A percentile compares a stretch with the other conserved stretches of the same genome.
Evolutionary conservation across 2,888 invertebrate genomes (phyloP).

Genomic region (Osedax fenrisi): DNA sequence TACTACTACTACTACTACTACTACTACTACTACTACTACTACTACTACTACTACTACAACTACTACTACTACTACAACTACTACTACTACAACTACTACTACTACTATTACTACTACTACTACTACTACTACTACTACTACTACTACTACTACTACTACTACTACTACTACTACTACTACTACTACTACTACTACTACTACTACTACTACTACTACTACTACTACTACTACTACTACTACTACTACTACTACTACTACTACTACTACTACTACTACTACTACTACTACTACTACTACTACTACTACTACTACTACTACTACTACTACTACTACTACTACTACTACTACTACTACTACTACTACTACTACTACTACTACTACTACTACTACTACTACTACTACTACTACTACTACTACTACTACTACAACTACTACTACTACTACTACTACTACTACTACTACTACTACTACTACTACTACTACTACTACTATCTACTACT

Average conservation of each 20-base stretch:
- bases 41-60: neutral
- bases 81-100: conserved; percentile 30
- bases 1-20: conserved; percentile 26
- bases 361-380: neutral
- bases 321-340: conserved; percentile 14
- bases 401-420: neutral
- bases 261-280: neutral
- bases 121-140: conserved; percentile 23
- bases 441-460: conserved; percentile 2
- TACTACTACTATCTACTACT: neutral
- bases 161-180: conserved; percentile 32
- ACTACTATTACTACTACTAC: conserved; percentile 30
- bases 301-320: conserved; percentile 15
- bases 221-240: conserved; percentile 16
- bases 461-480: neutral
- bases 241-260: conserved; percentile 2
- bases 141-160: conserved; percentile 28
- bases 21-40: conserved; percentile 31
- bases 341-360: neutral
- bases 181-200: neutral
- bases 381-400: neutral
- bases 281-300: neutral
- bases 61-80: conserved; percentile 29
- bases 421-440: neutral
- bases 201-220: conserved; percentile 26